Evolutionary conservation across 2,797 vertebrate species (phyloP), one percentile per base, ranked within the genome.

Genomic region (Threskiornis aethiopicus): DNA sequence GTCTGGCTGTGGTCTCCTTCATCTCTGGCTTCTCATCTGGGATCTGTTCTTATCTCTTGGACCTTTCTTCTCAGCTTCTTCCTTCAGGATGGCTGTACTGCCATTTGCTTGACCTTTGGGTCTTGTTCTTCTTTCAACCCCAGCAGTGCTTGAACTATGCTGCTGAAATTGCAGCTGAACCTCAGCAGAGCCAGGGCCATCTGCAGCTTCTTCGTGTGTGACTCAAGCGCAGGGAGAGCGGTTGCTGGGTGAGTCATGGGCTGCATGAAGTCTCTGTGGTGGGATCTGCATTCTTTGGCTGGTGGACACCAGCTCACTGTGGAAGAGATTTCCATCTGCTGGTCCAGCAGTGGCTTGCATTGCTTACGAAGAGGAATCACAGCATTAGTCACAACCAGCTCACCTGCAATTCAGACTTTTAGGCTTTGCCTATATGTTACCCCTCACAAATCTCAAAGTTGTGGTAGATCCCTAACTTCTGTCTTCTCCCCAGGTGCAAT

Each of bases 191-290:
- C 12, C 52, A 24, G 57, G 28, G 39, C 20, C 6, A 1, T 31
- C 8, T 39, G 66, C 35, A 81, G 49, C 41, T 62, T 28, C 65
- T 47, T 39, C 5, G 0, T 0, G 0, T 13, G 54, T 5, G 24
- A 66, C 41, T 77, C 51, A 19, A 31, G 70, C 0, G 0, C 49
- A 59, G 20, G 9, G 52, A 61, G 51, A 41, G 47, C 1, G 0
- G 42, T 11, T 46, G 46, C 55, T 46, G 67, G 16, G 29, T 69
- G 62, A 72, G 29, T 71, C 47, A 13, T 0, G 16, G 28, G 29
- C 54, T 78, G 57, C 54, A 9, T 1, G 15, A 82, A 19, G 18
- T 42, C 66, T 37, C 58, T 17, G 33, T 10, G 49, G 5, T 87
- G 73, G 59, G 24, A 4, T 20, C 46, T 10, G 29, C 0, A 0